A percentile compares a stretch with the other conserved stretches of the same genome.
These are phyloP conservation scores for Theristicus caerulescens DNA, from an alignment of 2,113 vertebrate species.

Conservation along the genomic window DNA sequence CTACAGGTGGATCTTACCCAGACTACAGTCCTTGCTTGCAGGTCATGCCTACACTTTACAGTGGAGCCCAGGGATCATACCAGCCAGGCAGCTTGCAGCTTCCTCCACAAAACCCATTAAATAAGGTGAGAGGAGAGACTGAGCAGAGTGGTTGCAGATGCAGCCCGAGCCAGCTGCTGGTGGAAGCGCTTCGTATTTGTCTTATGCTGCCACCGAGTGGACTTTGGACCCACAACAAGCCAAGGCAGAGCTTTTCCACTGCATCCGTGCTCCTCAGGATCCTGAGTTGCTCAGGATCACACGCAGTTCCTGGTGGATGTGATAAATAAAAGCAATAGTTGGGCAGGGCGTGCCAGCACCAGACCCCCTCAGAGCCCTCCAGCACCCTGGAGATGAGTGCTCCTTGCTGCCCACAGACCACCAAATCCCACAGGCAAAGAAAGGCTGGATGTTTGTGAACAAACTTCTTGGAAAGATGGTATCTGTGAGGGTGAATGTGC, in stretches of 20 bases:
- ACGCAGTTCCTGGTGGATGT: fast-evolving
- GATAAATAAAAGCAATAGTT: not conserved
- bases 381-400: not conserved
- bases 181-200: not conserved
- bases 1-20: constrained; percentile 65
- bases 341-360: not conserved
- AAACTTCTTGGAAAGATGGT: not conserved
- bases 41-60: constrained; percentile 78
- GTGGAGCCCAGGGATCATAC: constrained; percentile 69
- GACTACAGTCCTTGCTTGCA: constrained; percentile 81
- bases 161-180: not conserved
- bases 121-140: constrained; percentile 71
- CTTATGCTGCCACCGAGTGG: constrained; percentile 65
- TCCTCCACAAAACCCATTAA: constrained; percentile 52
- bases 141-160: fast-evolving
- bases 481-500: not conserved
- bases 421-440: not conserved
- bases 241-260: not conserved
- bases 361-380: not conserved
- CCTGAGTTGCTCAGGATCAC: not conserved
- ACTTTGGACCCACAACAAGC: not conserved
- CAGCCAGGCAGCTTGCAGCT: constrained; percentile 69
- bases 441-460: not conserved
- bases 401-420: not conserved
- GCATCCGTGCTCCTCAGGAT: not conserved